Evolutionary conservation across 2,113 vertebrate species (phyloP), one percentile per base, ranked within the genome.

Genomic region (Brevimyrus niger): DNA sequence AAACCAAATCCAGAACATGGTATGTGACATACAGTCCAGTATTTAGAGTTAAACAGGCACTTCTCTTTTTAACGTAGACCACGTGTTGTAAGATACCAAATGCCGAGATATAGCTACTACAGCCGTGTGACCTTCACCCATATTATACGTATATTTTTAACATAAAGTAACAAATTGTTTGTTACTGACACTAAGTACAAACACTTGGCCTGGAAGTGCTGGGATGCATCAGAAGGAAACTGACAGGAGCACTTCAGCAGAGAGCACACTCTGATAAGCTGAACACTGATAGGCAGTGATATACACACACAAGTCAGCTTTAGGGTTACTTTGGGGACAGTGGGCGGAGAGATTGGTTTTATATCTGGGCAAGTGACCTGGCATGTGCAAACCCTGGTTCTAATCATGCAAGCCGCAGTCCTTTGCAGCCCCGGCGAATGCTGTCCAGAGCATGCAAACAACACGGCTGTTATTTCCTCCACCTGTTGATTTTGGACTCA

Each of bases 381-480:
- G 92, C 92, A 88, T 61, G 94, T 93, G 93, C 94, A 91, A 58
- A 50, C 76, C 92, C 96, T 97, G 97, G 95, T 93, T 95, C 97
- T 95, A 96, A 96, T 98, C 97, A 97, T 87, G 92, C 92, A 94
- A 89, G 94, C 91, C 94, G 94, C 92, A 93, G 90, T 91, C 55
- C 1, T 21, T 90, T 93, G 94, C 91, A 6, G 23, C 90, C 90
- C 92, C 92, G 93, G 93, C 92, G 94, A 94, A 92, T 85, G 92
- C 90, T 84, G 92, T 80, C 85, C 89, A 89, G 76, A 80, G 17
- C 50, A 55, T 83, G 86, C 31, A 47, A 80, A 73, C 47, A 51
- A 44, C 48, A 35, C 95, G 91, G 91, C 90, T 93, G 89, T 91
- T 94, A 93, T 92, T 94, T 92, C 91, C 93, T 94, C 89, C 95